Evolutionary conservation across 2,888 invertebrate genomes (phyloP).

Genomic region (Keiferia lycopersicella): DNA sequence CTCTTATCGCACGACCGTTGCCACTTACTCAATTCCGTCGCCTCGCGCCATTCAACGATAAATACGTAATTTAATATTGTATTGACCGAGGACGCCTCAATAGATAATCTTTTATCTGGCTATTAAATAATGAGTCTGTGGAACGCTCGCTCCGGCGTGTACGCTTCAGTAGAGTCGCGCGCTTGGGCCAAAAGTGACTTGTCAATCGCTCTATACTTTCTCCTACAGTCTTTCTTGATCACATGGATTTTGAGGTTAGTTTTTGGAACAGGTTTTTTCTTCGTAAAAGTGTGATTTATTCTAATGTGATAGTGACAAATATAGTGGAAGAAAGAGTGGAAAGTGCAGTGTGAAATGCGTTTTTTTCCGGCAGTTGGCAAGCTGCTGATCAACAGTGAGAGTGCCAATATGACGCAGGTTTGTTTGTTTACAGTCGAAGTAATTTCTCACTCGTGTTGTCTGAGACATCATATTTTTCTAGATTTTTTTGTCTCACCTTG

Average conservation of each 20-base stretch:
- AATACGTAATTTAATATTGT: conserved; percentile 61
- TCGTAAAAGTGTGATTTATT: neutral
- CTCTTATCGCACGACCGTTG: conserved; percentile 15
- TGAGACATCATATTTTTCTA: neutral
- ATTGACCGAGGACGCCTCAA: conserved; percentile 71
- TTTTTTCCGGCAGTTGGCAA: conserved; percentile 46
- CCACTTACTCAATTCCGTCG: conserved; percentile 23
- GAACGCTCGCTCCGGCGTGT: conserved; percentile 42
- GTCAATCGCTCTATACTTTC: neutral
- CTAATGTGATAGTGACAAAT: neutral
- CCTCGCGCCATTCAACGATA: conserved; percentile 50
- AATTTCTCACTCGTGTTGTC: neutral
- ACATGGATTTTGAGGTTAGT: neutral
- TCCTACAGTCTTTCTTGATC: neutral
- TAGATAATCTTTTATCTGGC: conserved; percentile 78
- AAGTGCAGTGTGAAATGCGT: conserved; percentile 45
- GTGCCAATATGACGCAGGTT: conserved; percentile 63
- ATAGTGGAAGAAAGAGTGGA: neutral
- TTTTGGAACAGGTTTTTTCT: neutral
- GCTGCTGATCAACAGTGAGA: conserved; percentile 39
- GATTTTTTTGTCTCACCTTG: neutral
- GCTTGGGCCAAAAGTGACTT: conserved; percentile 36
- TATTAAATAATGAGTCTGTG: conserved; percentile 73
- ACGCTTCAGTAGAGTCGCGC: conserved; percentile 48
- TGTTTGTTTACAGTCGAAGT: conserved; percentile 25